Evolutionary conservation across 37 sponge, comb jelly and placozoan species (phyloP), one percentile per base, ranked within the genome.

Genomic region (Axinella damicornis): DNA sequence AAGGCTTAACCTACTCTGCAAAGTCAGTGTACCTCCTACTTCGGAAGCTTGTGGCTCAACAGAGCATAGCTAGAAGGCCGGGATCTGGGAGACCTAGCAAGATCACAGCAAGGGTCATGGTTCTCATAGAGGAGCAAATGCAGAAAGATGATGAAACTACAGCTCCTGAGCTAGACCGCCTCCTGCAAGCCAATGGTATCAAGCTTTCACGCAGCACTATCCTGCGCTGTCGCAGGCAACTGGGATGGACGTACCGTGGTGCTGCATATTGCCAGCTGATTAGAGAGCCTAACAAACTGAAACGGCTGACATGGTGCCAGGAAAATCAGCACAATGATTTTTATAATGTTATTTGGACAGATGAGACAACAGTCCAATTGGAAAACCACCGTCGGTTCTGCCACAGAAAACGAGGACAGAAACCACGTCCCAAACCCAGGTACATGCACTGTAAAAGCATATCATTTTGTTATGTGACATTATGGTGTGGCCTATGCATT

Each of bases 221-320:
- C 31, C 22, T 82, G 19, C 39, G 61, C 20, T 35, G 52, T 31
- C 33, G 60, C 4, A 33, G 41, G 53, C n/a, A 37, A 37, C 60
- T 82, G 0, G 76, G 76, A 11, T 84, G 85, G 85, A 71, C 37
- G 32, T 82, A 41, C 38, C 81, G 81, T 66, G 81, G 81, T 18
- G 19, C 69, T 28, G 81, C 81, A 67, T 80, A 80, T 34, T 80
- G 81, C 41, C 81, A 80, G 69, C 53, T 67, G 32, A 80, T 80
- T 39, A 38, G 81, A 46, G 61, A 82, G 27, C 28, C 61, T 25
- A 80, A 66, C 36, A 80, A 80, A 39, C 53, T 25, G 31, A 68
- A 69, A 22, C 20, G 69, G 32, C 54, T 80, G n/a, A 32, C 55
- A 14, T 80, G 68, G 69, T 53, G 58, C 30, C 69, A 68, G 40